These are phyloP conservation scores for Stichopus horrens DNA, from an alignment of 53 echinoderm and acorn worm genomes.

Conservation along the genomic window DNA sequence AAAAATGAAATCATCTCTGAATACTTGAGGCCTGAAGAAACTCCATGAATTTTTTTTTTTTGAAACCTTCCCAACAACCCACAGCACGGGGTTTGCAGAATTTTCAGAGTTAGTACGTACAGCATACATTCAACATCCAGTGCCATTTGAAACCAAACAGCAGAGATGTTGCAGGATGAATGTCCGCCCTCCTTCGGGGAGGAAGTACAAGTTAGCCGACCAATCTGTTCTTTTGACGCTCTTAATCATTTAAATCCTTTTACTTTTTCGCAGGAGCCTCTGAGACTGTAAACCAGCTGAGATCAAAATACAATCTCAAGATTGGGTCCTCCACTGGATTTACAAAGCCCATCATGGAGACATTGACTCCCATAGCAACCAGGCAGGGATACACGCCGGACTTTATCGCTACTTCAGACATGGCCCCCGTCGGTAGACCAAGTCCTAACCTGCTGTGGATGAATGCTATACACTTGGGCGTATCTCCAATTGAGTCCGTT, in stretches of 20 bases:
- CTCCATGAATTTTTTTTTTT: too few relatives aligned
- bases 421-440: conserved; percentile 77
- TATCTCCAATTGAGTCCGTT: conserved; percentile 80
- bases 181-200: too few relatives aligned
- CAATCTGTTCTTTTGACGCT: too few relatives aligned
- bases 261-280: conserved; percentile 58
- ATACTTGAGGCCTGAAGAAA: too few relatives aligned
- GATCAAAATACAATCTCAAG: conserved; percentile 62
- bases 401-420: conserved; percentile 76
- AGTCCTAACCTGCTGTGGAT: conserved; percentile 84
- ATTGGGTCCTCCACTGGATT: conserved; percentile 92
- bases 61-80: too few relatives aligned
- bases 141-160: too few relatives aligned
- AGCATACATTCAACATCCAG: too few relatives aligned
- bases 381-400: conserved; percentile 72
- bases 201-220: too few relatives aligned
- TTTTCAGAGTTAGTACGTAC: too few relatives aligned
- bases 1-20: too few relatives aligned
- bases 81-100: too few relatives aligned
- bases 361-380: conserved; percentile 63
- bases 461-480: conserved; percentile 71
- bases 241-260: not conserved
- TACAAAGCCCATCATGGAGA: conserved; percentile 71
- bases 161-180: not conserved
- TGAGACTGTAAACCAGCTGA: conserved; percentile 60